Conservation (phyloP, 2,113 vertebrate species). For the Dipodomys merriami region DNA sequence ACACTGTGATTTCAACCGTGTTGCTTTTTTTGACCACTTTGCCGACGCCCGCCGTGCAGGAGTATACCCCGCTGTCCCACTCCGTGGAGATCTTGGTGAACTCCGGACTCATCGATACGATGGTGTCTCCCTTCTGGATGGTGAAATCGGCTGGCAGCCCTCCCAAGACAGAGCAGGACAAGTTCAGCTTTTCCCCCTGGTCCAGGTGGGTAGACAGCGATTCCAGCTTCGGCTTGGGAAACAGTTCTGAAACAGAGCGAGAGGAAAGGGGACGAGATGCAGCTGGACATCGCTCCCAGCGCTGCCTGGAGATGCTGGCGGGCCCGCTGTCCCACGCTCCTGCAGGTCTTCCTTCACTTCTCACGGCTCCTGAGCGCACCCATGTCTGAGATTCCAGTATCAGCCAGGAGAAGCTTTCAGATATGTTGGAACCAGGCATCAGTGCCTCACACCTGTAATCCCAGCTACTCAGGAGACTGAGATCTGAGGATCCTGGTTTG, state of each 20-base stretch:
- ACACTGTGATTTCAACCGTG: constrained; percentile 40
- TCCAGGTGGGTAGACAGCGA: constrained; percentile 53
- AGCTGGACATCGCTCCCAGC: neutral
- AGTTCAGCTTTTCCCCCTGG: constrained; percentile 23
- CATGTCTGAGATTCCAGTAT: neutral
- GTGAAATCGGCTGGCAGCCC: constrained; percentile 46
- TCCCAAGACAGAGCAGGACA: constrained; percentile 67
- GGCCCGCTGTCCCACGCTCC: neutral
- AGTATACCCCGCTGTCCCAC: constrained; percentile 66
- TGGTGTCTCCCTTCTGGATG: constrained; percentile 35
- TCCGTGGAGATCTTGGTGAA: constrained; percentile 42
- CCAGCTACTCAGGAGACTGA: too few species aligned
- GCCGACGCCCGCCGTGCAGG: constrained; percentile 36
- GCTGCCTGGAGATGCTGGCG: neutral
- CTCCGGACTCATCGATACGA: constrained; percentile 21
- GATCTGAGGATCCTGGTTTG: too few species aligned
- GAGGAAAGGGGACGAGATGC: neutral
- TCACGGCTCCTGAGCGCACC: neutral
- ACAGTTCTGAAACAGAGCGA: constrained; percentile 72
- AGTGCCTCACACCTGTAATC: too few species aligned
- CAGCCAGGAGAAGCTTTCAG: neutral
- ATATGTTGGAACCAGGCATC: too few species aligned
- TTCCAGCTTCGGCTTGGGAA: constrained; percentile 73
- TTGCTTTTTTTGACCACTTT: constrained; percentile 73
- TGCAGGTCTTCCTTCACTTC: neutral